Evolutionary conservation across 2,797 vertebrate species (phyloP).

Genomic region (Enteromius unitaeniatus): DNA sequence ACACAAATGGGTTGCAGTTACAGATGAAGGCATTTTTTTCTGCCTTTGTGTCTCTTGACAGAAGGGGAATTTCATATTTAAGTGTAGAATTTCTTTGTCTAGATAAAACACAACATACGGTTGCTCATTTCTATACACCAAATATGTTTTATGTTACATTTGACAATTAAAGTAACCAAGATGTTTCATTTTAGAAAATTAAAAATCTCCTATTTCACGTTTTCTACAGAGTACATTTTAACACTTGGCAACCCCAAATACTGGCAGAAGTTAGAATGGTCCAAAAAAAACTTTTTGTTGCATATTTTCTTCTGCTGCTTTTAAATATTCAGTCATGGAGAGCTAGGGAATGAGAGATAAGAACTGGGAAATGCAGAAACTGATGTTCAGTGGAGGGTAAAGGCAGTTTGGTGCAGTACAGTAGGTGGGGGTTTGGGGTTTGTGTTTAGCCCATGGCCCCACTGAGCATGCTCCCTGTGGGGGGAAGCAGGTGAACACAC

Average conservation of each 20-base stretch:
- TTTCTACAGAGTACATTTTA: background rate
- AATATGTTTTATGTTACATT: background rate
- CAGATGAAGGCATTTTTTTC: background rate
- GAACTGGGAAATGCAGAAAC: conserved; percentile 17
- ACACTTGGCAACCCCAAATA: background rate
- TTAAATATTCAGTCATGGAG: background rate
- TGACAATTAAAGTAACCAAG: background rate
- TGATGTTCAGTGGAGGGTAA: conserved; percentile 5
- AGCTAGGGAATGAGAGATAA: background rate
- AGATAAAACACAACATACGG: background rate
- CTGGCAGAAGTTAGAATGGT: background rate
- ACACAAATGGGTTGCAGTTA: background rate
- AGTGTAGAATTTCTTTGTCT: background rate
- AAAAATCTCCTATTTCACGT: background rate
- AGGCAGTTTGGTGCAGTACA: background rate
- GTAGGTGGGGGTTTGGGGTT: conserved; percentile 1
- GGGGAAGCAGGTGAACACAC: conserved; percentile 48
- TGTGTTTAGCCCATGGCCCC: conserved; percentile 27
- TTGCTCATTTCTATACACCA: background rate
- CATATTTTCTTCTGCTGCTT: background rate
- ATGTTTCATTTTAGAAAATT: background rate
- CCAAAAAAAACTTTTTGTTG: background rate
- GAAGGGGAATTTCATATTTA: background rate
- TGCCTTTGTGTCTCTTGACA: background rate
- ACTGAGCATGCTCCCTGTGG: conserved; percentile 20